phyloP scores from a whole-genome alignment of 2,113 vertebrate genomes.

The Oxyura jamaicensis region DNA sequence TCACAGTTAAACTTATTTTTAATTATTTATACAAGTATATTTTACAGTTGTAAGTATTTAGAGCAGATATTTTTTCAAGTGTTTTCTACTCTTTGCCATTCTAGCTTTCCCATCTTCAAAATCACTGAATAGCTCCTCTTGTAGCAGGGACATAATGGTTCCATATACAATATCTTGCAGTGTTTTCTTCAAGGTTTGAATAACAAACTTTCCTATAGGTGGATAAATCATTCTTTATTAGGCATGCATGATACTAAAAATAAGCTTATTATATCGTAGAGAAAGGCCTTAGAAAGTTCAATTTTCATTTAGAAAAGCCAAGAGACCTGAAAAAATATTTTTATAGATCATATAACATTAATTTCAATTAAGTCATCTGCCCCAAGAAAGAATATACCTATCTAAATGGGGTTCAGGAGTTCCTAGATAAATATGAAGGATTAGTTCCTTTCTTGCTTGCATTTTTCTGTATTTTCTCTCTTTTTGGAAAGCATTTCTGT shows the following conservation, averaged over 20 bases:
- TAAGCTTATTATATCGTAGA: background rate
- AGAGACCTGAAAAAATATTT: constrained; percentile 38
- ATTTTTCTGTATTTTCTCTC: background rate
- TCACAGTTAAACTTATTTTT: background rate
- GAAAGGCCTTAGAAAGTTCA: constrained; percentile 3
- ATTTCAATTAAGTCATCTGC: constrained; percentile 30
- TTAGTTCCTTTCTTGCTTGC: background rate
- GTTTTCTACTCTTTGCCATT: background rate
- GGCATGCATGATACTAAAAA: background rate
- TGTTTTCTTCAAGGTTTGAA: background rate
- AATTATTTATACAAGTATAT: background rate
- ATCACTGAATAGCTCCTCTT: background rate
- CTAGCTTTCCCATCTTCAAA: background rate
- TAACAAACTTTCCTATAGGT: constrained; percentile 3
- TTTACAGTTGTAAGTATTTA: background rate
- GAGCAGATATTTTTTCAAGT: background rate
- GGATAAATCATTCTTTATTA: background rate
- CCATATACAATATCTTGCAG: background rate
- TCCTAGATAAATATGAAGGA: background rate
- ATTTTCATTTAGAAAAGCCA: background rate
- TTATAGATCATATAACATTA: constrained; percentile 34
- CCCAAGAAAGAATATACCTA: constrained; percentile 17
- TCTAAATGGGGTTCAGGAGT: background rate
- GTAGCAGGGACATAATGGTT: background rate
- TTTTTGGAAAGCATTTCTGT: background rate